Evolutionary conservation across 1,140 invertebrate species (phyloP), one percentile per base, ranked within the genome.

Genomic region (Euura lappo): DNA sequence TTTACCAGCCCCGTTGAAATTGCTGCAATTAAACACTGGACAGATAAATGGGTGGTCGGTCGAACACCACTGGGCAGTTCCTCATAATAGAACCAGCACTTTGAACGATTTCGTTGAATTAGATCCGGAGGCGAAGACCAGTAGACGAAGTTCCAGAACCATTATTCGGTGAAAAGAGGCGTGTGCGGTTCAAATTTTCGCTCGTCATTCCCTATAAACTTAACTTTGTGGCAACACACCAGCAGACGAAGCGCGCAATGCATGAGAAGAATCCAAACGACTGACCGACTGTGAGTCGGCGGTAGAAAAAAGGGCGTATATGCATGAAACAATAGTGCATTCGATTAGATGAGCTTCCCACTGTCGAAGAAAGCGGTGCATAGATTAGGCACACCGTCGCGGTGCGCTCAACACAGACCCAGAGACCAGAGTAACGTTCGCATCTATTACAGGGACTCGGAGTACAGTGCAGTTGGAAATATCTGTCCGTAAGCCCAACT

Each of bases 1-100:
- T 28, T n/a, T 6, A 6, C 51, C 51, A 60, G 51, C 51, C 51
- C 51, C 13, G 0, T n/a, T 60, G 8, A 60, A 60, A 60, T 60
- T 60, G 6, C 51, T 60, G 51, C 51, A 60, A 60, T 60, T 60
- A 60, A 60, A 60, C 6, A 60, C 51, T 60, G 51, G 51, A 60
- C 4, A 5, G 13, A 60, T 60, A 11, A 51, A 51, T 51, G 47
- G 51, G 51, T 60, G 51, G 51, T 60, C 51, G 51, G 8, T 60
- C 5, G 6, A 60, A 6, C 13, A 5, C 51, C 51, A n/a, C 13
- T n/a, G 51, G 51, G 51, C 10, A n/a, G 51, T 60, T 6, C 4
- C 51, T 8, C 51, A 11, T 60, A 8, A 60, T 11, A 60, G 51
- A 11, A 1, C 51, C 13, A 11, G 13, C 51, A 60, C 10, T 60